Evolutionary conservation across 2,888 invertebrate species (phyloP), one percentile per base, ranked within the genome.

Genomic region (Lasioglossum leucozonium): DNA sequence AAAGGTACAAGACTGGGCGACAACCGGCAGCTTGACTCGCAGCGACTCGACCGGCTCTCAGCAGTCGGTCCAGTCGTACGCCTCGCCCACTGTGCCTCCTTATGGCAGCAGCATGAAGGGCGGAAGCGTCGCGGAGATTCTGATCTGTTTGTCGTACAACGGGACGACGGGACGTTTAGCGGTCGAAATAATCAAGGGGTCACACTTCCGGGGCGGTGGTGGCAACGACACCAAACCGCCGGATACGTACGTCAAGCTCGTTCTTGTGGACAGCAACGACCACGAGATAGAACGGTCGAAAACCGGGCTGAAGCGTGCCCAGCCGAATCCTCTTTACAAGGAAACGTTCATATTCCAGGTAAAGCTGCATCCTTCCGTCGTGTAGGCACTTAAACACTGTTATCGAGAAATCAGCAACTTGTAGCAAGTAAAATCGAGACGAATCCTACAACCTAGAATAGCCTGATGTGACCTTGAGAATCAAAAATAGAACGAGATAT

Each of bases 341-440:
- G 99, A 99, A 95, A 98, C 98, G 4, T 99, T 99, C 95, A 97
- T 99, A 95, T 99, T 99, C 95, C 99, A 99, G 96, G 98, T 98
- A 95, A 18, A 8, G 30, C 18, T 55, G 6, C 18, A n/a, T 30
- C 8, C 18, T 65, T 58, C 34, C 34, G 3, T 34, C 34, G 34
- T 34, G 34, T 34, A 34, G 34, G 34, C 3, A 34, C 3, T 34
- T 34, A 34, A 34, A 34, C 34, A 3, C 3, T 34, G 34, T 34
- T 34, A 34, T 34, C 34, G 34, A 2, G 34, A 34, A 3, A 34
- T 34, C 34, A 34, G 34, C 34, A 34, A 34, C 3, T 34, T 34
- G 34, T 34, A 34, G 34, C 34, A 34, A 34, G 3, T 34, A 34
- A 34, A 34, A 34, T 34, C 34, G 34, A 34, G 34, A 34, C 34